These are phyloP conservation scores for Equus quagga DNA, from an alignment of 2,113 vertebrate genomes.

Conservation along the genomic window DNA sequence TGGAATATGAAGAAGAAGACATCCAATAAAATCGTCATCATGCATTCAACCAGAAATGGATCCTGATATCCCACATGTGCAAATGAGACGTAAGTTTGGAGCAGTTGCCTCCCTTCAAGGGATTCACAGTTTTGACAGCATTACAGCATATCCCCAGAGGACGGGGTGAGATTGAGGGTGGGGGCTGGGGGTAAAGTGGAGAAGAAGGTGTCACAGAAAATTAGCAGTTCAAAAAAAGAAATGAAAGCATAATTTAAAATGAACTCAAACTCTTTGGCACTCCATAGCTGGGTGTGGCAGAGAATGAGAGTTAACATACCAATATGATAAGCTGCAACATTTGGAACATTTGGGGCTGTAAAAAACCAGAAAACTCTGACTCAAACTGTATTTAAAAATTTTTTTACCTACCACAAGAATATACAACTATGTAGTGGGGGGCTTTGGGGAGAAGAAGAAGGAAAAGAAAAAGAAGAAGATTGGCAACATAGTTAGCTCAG, in stretches of 20 bases:
- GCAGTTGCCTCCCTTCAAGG: neutral
- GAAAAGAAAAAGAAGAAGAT: too few relatives aligned
- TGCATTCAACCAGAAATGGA: constrained; percentile 6
- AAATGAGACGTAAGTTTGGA: constrained; percentile 48
- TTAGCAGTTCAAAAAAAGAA: constrained; percentile 11
- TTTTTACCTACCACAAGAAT: neutral
- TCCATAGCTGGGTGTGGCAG: neutral
- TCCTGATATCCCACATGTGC: neutral
- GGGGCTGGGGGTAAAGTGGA: neutral
- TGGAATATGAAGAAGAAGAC: neutral
- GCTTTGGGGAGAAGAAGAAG: too few relatives aligned
- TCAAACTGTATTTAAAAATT: neutral
- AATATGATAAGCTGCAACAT: neutral
- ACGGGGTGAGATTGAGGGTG: neutral
- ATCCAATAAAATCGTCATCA: neutral
- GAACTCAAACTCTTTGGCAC: neutral
- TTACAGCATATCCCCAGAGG: neutral
- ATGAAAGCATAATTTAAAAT: constrained; percentile 43
- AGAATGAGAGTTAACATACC: neutral
- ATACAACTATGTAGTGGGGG: too few relatives aligned
- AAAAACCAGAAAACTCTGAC: constrained; percentile 1
- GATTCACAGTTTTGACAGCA: constrained; percentile 22
- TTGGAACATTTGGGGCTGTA: neutral
- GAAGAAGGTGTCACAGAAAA: constrained; percentile 42
- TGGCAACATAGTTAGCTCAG: too few relatives aligned